Evolutionary conservation across 2,113 vertebrate species (phyloP).

Genomic region (Rana temporaria): DNA sequence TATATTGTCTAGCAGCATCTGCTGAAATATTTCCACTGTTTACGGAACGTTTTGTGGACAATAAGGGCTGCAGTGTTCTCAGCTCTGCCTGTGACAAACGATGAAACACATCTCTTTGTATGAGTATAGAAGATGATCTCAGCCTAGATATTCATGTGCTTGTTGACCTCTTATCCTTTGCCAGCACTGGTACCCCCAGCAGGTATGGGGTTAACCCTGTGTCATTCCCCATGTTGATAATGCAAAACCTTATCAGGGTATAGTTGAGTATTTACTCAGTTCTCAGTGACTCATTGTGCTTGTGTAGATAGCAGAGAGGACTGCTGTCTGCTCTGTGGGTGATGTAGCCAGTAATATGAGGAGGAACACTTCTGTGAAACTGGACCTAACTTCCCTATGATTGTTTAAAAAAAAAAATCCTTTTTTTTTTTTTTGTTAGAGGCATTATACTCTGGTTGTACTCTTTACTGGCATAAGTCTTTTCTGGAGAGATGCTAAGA

Average conservation of each 20-base stretch:
- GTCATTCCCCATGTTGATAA: constrained; percentile 15
- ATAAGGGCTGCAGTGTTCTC: constrained; percentile 30
- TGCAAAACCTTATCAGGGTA: constrained; percentile 26
- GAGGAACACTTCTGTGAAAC: too few species aligned
- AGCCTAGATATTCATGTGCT: constrained; percentile 2
- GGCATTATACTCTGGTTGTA: too few species aligned
- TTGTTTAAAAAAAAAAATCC: too few species aligned
- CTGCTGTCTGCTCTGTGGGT: not conserved
- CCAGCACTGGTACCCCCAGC: not conserved
- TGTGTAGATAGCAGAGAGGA: not conserved
- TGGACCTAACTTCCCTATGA: too few species aligned
- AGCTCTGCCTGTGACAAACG: not conserved
- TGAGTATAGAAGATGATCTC: constrained; percentile 19
- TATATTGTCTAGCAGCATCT: constrained; percentile 29
- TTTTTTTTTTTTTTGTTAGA: too few species aligned
- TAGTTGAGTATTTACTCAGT: constrained; percentile 24
- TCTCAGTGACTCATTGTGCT: constrained; percentile 39
- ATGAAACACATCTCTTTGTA: constrained; percentile 23
- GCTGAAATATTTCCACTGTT: constrained; percentile 54
- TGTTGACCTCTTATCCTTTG: constrained; percentile 17
- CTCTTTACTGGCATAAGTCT: too few species aligned
- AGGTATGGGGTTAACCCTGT: constrained; percentile 19
- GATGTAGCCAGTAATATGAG: too few species aligned
- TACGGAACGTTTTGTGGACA: constrained; percentile 30
- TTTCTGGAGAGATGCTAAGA: too few species aligned